Percentiles rank a stretch among this genome's conserved stretches.
phyloP scores from a whole-genome alignment of 2,888 invertebrate species.

The Agrypnus murinus region DNA sequence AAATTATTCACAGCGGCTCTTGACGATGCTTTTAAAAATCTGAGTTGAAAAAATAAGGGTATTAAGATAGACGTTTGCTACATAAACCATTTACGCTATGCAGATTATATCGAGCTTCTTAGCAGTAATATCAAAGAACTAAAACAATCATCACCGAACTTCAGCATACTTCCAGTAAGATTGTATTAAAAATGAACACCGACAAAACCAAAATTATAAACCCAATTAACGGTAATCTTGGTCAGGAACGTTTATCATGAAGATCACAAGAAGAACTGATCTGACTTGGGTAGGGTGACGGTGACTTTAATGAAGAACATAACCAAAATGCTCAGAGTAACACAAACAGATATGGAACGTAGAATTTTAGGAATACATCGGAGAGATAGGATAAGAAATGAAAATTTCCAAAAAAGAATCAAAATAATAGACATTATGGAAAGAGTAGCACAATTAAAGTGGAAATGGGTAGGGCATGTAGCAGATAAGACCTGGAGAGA shows the following conservation, averaged over 20 bases:
- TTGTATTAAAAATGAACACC: neutral
- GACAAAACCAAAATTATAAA: neutral
- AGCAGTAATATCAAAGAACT: neutral
- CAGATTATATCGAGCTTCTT: neutral
- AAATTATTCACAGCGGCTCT: constrained; percentile 2
- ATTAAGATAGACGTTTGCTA: constrained; percentile 9
- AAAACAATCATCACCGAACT: neutral
- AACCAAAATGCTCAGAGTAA: neutral
- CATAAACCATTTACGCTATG: neutral
- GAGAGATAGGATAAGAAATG: neutral
- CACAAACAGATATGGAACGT: neutral
- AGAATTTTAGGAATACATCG: too few species aligned
- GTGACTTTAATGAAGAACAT: neutral
- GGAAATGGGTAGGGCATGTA: neutral
- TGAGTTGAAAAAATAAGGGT: constrained; percentile 3
- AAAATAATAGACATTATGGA: neutral
- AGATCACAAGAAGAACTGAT: neutral
- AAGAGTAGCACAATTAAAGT: neutral
- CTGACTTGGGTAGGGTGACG: neutral
- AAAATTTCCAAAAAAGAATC: neutral
- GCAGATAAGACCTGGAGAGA: neutral
- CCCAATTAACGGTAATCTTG: neutral
- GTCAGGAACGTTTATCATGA: neutral
- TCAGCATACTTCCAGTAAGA: neutral
- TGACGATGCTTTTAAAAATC: constrained; percentile 7